phyloP scores from a whole-genome alignment of 2,888 invertebrate genomes.

The Philonicus albiceps region DNA sequence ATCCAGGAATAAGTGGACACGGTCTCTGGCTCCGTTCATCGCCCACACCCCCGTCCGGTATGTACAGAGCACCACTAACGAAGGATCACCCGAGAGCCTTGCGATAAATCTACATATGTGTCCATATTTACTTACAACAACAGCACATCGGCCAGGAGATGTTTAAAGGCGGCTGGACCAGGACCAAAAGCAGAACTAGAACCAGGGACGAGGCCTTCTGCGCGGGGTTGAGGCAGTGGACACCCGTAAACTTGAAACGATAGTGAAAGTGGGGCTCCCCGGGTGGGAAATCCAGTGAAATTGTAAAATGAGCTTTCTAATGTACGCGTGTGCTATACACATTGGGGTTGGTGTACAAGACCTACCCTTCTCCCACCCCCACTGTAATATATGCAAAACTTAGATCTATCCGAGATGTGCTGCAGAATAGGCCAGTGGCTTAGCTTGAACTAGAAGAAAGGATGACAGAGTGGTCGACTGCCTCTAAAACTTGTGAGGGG shows the following conservation, averaged over 20 bases:
- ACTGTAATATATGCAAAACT: slow-evolving; percentile 38
- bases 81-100: slow-evolving; percentile 23
- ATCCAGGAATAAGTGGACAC: slow-evolving; percentile 15
- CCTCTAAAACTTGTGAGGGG: slow-evolving; percentile 25
- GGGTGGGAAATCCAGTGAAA: slow-evolving; percentile 7
- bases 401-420: slow-evolving; percentile 29
- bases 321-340: slow-evolving; percentile 6
- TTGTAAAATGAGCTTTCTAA: slow-evolving; percentile 41
- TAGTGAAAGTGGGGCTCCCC: slow-evolving; percentile 27
- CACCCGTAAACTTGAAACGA: slow-evolving; percentile 35
- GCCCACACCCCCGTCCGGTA: neutral
- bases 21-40: neutral
- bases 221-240: neutral
- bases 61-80: slow-evolving; percentile 11
- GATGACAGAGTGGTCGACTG: slow-evolving; percentile 35
- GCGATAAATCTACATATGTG: slow-evolving; percentile 41
- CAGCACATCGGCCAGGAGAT: slow-evolving; percentile 1
- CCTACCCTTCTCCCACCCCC: too few relatives aligned
- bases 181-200: neutral
- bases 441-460: slow-evolving; percentile 30
- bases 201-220: neutral
- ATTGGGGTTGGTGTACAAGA: neutral
- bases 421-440: slow-evolving; percentile 36
- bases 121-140: slow-evolving; percentile 41
- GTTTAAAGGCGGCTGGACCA: slow-evolving; percentile 37